Evolutionary conservation across 2,888 invertebrate species (phyloP), one percentile per base, ranked within the genome.

Genomic region (Trichopoda pennipes): DNA sequence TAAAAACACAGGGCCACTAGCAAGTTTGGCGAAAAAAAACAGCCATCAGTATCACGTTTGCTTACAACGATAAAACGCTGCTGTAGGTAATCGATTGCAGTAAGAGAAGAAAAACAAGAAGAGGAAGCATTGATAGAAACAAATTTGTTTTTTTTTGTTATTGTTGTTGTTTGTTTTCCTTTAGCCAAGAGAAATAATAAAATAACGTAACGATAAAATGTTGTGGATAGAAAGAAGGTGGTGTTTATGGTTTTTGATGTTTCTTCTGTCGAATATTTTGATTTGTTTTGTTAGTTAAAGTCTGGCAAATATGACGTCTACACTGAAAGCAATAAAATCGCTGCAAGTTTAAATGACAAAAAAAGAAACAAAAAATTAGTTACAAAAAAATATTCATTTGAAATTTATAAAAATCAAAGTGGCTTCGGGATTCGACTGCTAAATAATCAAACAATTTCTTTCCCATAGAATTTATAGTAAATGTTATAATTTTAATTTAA

Each of bases 61-160:
- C 85, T 87, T 84, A 70, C 74, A 77, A 61, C 56, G 76, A 58
- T 69, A 49, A 73, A 81, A 82, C 86, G 81, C 84, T 69, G 84
- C 85, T 86, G 85, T 87, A 86, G 85, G 88, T 86, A 85, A 73
- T 81, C 72, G 74, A 75, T 75, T 58, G 77, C 58, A 28, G 53
- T 60, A 16, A 47, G 3, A 44, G 23, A 47, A n/a, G 63, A 32
- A 19, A n/a, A n/a, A n/a, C n/a, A n/a, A n/a, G 32, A 14, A 28
- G 16, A 73, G 21, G 51, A 58, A 64, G 69, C 61, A 51, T 51
- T 60, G 51, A 44, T 61, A 17, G 38, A 44, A 60, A 19, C 28
- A 44, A 68, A 44, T 42, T 68, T 55, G n/a, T 3, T 35, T 64
- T 53, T n/a, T n/a, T n/a, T n/a, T n/a, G n/a, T n/a, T n/a, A n/a